Evolutionary conservation across 1,140 invertebrate species (phyloP).

Genomic region (Lucilia cuprina): DNA sequence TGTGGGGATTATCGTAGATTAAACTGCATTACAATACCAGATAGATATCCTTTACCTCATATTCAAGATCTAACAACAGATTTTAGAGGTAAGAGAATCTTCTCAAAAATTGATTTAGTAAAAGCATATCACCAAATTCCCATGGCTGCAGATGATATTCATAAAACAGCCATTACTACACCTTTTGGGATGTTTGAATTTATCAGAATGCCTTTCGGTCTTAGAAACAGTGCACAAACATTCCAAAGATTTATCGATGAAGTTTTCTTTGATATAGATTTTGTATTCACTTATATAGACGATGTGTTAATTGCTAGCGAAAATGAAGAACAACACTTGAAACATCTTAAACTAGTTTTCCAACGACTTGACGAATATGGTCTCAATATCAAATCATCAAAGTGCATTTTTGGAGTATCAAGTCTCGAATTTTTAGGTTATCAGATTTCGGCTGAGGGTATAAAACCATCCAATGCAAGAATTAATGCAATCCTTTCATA

Average conservation of each 20-base stretch:
- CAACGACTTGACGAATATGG: too few species aligned
- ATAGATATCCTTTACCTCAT: background rate
- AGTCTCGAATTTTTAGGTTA: too few species aligned
- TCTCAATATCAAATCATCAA: too few species aligned
- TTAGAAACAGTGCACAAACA: background rate
- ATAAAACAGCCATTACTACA: background rate
- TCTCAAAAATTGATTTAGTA: too few species aligned
- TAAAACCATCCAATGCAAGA: too few species aligned
- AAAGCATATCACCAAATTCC: background rate
- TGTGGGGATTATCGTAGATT: background rate
- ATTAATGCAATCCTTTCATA: too few species aligned
- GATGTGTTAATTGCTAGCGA: slow-evolving; percentile 64
- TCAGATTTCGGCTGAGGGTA: too few species aligned
- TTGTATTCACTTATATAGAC: slow-evolving; percentile 63
- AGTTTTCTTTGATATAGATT: slow-evolving; percentile 47
- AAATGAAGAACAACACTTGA: slow-evolving; percentile 45
- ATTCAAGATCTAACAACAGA: background rate
- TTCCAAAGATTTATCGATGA: background rate
- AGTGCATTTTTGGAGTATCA: too few species aligned
- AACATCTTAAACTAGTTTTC: too few species aligned
- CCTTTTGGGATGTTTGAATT: background rate
- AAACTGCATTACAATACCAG: background rate
- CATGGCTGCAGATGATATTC: background rate
- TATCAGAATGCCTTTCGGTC: background rate
- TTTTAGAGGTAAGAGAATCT: too few species aligned